Evolutionary conservation across 2,113 vertebrate species (phyloP).

Genomic region (Callipepla squamata): DNA sequence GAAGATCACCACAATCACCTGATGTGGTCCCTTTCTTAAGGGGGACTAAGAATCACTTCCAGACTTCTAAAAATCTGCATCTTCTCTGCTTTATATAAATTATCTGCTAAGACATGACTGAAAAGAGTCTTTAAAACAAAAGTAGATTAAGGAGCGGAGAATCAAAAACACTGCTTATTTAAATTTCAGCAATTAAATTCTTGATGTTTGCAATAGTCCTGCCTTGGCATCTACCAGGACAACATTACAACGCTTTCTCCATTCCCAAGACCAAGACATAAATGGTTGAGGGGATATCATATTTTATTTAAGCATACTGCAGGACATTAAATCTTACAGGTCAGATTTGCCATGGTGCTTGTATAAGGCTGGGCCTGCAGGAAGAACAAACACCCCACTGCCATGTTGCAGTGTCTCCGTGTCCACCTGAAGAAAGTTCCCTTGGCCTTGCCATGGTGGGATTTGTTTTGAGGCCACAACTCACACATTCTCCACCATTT

Average conservation of each 20-base stretch:
- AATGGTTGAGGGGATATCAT: neutral
- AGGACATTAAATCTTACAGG: constrained; percentile 8
- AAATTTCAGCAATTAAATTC: neutral
- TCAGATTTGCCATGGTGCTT: neutral
- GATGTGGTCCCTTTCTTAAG: neutral
- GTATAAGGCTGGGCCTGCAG: neutral
- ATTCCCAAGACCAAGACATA: neutral
- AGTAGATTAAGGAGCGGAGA: neutral
- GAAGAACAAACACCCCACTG: neutral
- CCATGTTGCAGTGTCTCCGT: neutral
- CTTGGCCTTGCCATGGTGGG: neutral
- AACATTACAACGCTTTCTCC: neutral
- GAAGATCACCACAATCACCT: neutral
- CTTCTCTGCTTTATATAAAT: neutral
- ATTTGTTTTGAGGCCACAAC: neutral
- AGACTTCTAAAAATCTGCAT: neutral
- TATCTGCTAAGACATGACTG: neutral
- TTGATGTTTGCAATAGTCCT: neutral
- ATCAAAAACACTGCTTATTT: neutral
- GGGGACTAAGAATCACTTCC: neutral
- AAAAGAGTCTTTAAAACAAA: neutral
- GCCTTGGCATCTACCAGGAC: neutral
- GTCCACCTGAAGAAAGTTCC: neutral
- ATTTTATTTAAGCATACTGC: constrained; percentile 40
- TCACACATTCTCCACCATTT: neutral